These are phyloP conservation scores for Nothobranchius kuhntae DNA, from an alignment of 2,113 vertebrate genomes.

Conservation along the genomic window DNA sequence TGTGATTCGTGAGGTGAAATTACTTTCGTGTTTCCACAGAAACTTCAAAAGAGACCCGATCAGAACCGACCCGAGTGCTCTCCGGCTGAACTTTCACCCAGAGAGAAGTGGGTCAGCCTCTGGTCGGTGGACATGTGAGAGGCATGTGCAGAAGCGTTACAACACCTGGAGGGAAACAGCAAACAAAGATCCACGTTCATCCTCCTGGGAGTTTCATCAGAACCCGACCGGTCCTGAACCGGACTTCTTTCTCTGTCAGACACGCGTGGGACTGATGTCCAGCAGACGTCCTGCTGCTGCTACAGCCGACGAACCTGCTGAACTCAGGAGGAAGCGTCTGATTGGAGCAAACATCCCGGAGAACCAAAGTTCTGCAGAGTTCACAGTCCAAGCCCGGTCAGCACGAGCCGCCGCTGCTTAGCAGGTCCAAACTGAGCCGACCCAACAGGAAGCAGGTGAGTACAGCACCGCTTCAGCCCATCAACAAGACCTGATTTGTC, in stretches of 20 bases:
- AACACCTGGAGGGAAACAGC: not conserved
- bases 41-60: not conserved
- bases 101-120: not conserved
- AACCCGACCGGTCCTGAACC: no score
- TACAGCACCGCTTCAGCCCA: no score
- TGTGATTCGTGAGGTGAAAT: no score
- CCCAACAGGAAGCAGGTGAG: not conserved
- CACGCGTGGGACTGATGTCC: slow-evolving; percentile 8
- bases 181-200: not conserved
- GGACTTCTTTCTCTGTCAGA: not conserved
- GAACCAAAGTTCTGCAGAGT: slow-evolving; percentile 16
- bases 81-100: slow-evolving; percentile 4
- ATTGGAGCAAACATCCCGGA: slow-evolving; percentile 8
- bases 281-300: not conserved
- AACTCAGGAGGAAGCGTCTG: slow-evolving; percentile 7
- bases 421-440: not conserved
- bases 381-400: no score
- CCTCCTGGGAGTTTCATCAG: no score
- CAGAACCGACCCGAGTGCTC: not conserved
- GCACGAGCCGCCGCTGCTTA: no score
- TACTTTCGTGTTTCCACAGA: no score
- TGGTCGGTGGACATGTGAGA: not conserved
- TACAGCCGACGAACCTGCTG: slow-evolving; percentile 26
- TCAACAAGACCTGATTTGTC: no score
- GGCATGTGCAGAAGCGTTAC: not conserved